Evolutionary conservation across 2,113 vertebrate genomes (phyloP).

Genomic region (Lethenteron reissneri): DNA sequence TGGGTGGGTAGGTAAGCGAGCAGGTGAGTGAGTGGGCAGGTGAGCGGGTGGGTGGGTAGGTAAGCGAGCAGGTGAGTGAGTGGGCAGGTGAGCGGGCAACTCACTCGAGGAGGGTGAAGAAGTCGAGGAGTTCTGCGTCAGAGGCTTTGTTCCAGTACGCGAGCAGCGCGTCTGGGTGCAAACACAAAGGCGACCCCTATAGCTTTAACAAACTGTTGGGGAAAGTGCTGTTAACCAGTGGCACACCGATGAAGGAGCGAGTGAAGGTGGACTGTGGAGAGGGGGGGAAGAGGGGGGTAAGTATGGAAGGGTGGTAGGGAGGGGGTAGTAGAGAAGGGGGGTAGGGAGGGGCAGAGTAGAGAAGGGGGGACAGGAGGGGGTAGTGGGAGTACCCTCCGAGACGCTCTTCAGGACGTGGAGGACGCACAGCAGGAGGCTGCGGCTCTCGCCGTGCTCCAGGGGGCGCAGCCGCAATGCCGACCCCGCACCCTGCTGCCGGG

Average conservation of each 20-base stretch:
- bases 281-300: background rate
- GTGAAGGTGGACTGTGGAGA: background rate
- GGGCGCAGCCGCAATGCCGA: slow-evolving; percentile 67
- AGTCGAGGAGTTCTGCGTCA: slow-evolving; percentile 74
- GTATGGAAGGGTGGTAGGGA: background rate
- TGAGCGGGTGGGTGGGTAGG: too few relatives aligned
- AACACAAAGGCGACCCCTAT: slow-evolving; percentile 5
- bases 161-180: slow-evolving; percentile 62
- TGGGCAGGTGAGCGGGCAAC: slow-evolving; percentile 13
- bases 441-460: slow-evolving; percentile 81
- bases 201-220: too few relatives aligned
- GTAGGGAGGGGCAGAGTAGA: background rate
- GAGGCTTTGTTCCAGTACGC: slow-evolving; percentile 92
- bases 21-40: too few relatives aligned
- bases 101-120: slow-evolving; percentile 90
- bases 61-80: too few relatives aligned
- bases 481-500: slow-evolving; percentile 15
- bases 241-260: background rate
- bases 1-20: too few relatives aligned
- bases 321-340: background rate
- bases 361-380: background rate
- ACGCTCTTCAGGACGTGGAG: slow-evolving; percentile 87
- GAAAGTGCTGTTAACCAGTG: background rate
- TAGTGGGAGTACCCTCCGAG: slow-evolving; percentile 52
- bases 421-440: slow-evolving; percentile 87